phyloP scores from a whole-genome alignment of 2,113 vertebrate genomes.

The Tragelaphus imberbis region DNA sequence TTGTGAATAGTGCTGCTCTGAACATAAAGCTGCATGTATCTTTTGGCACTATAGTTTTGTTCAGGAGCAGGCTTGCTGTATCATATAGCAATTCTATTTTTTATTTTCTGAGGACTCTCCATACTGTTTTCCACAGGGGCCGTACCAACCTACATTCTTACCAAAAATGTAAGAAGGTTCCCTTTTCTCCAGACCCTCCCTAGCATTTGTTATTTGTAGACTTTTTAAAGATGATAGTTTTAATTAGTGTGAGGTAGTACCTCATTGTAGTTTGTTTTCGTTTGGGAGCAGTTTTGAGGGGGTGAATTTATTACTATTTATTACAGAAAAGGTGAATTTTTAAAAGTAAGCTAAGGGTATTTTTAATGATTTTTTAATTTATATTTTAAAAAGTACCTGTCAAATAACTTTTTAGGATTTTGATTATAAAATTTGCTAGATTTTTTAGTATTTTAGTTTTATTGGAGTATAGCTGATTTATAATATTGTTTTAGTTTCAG shows the following conservation, averaged over 20 bases:
- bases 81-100: neutral
- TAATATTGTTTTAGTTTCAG: neutral
- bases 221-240: neutral
- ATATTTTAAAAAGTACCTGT: neutral
- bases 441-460: neutral
- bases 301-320: neutral
- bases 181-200: neutral
- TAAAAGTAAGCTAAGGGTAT: neutral
- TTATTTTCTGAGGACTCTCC: neutral
- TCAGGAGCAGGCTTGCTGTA: neutral
- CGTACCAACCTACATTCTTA: neutral
- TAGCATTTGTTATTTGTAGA: neutral
- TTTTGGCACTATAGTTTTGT: neutral
- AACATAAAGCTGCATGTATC: neutral
- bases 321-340: neutral
- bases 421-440: neutral
- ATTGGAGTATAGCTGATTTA: neutral
- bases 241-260: neutral
- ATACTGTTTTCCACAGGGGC: neutral
- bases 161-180: neutral
- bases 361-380: neutral
- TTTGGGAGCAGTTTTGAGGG: neutral
- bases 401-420: neutral
- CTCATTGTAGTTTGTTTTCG: neutral
- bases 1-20: neutral